These are phyloP conservation scores for Onychostoma macrolepis DNA, from an alignment of 2,113 vertebrate species.

Conservation along the genomic window DNA sequence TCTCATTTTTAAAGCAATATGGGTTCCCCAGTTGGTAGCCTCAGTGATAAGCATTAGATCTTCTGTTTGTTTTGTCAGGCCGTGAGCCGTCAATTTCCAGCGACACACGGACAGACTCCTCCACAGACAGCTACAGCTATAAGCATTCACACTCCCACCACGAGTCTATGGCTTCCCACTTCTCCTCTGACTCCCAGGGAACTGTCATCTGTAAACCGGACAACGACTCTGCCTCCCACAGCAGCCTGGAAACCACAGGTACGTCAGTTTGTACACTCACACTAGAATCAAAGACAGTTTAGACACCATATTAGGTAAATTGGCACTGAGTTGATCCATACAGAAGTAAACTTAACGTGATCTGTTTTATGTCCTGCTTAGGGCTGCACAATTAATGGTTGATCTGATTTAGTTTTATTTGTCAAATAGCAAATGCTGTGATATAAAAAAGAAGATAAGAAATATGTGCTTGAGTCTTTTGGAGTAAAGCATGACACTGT, in stretches of 20 bases:
- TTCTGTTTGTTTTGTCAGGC: conserved; percentile 69
- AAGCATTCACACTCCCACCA: conserved; percentile 82
- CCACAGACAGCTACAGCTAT: conserved; percentile 89
- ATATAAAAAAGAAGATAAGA: neutral
- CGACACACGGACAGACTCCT: conserved; percentile 96
- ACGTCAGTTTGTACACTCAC: neutral
- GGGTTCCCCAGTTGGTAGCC: neutral
- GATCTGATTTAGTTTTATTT: neutral
- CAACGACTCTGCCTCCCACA: conserved; percentile 83
- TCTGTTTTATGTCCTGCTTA: neutral
- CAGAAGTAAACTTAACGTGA: neutral
- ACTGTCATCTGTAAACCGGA: conserved; percentile 89
- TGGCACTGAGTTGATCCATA: neutral
- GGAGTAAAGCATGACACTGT: neutral
- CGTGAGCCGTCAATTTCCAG: conserved; percentile 96
- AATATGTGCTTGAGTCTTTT: neutral
- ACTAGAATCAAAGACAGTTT: neutral
- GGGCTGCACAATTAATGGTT: neutral
- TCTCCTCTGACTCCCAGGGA: conserved; percentile 95
- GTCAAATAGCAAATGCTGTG: neutral
- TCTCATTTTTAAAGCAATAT: neutral
- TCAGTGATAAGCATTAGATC: neutral
- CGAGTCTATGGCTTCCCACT: conserved; percentile 89
- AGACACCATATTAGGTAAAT: neutral
- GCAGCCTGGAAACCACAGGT: conserved; percentile 87